Conservation (phyloP, 2,888 invertebrate genomes). For the Xylocampa areola region DNA sequence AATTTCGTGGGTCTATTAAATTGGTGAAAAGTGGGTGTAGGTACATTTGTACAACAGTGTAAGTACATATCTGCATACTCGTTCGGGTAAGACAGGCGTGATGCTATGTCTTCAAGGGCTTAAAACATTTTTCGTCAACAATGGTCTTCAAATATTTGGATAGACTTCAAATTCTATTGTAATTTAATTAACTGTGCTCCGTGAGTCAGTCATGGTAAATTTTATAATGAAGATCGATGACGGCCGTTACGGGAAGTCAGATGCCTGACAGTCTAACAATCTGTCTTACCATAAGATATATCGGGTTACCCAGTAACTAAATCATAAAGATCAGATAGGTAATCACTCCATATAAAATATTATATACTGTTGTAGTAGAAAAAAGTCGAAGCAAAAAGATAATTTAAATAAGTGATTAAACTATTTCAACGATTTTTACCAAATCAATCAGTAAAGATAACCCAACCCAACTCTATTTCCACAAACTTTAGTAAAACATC, state of each 20-base stretch:
- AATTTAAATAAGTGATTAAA: too few species aligned
- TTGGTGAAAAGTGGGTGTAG: too few species aligned
- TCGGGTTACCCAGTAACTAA: neutral
- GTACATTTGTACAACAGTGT: too few species aligned
- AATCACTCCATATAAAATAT: neutral
- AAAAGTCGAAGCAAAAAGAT: neutral
- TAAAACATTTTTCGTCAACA: too few species aligned
- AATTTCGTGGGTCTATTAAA: too few species aligned
- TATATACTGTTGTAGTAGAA: neutral
- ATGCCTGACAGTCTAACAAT: neutral
- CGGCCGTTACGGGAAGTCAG: neutral
- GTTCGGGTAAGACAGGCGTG: too few species aligned
- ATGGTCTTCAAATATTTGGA: too few species aligned
- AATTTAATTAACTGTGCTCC: neutral
- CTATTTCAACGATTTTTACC: too few species aligned
- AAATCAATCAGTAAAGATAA: too few species aligned
- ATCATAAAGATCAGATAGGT: neutral
- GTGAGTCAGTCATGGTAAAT: neutral
- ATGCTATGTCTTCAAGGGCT: too few species aligned
- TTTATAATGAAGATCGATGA: neutral
- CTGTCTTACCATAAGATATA: neutral
- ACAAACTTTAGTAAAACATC: constrained; percentile 24
- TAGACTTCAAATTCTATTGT: too few species aligned
- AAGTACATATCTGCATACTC: too few species aligned
- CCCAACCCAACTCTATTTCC: neutral